Conservation (phyloP, 2,113 vertebrate species). For the Elephas maximus region DNA sequence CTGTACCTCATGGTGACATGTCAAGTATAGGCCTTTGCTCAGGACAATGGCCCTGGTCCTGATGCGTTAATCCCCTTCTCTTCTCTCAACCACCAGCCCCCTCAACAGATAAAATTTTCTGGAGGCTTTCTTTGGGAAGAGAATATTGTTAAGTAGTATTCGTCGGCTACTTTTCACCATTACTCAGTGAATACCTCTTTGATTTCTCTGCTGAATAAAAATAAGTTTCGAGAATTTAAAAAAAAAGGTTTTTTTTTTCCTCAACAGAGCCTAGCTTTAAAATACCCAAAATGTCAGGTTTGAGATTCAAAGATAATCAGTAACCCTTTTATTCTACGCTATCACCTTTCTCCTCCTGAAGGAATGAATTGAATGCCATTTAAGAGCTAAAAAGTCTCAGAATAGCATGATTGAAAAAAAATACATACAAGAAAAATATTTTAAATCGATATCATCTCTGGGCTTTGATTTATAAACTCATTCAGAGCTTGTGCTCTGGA, state of each 20-base stretch:
- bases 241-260: not conserved
- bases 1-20: not conserved
- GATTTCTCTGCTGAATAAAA: not conserved
- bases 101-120: not conserved
- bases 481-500: not conserved
- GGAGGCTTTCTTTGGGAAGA: not conserved
- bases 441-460: not conserved
- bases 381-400: not conserved
- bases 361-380: not conserved
- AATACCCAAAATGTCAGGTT: slow-evolving; percentile 1
- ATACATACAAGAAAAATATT: not conserved
- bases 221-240: slow-evolving; percentile 17
- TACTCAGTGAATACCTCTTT: not conserved
- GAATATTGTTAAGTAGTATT: not conserved
- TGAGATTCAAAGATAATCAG: not conserved
- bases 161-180: not conserved
- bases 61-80: not conserved
- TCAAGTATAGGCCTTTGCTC: not conserved
- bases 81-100: not conserved
- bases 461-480: not conserved
- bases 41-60: accelerated
- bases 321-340: not conserved
- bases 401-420: not conserved
- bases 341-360: not conserved
- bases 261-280: not conserved